Conservation (phyloP, 2,888 invertebrate genomes). For the Phengaris alcon region DNA sequence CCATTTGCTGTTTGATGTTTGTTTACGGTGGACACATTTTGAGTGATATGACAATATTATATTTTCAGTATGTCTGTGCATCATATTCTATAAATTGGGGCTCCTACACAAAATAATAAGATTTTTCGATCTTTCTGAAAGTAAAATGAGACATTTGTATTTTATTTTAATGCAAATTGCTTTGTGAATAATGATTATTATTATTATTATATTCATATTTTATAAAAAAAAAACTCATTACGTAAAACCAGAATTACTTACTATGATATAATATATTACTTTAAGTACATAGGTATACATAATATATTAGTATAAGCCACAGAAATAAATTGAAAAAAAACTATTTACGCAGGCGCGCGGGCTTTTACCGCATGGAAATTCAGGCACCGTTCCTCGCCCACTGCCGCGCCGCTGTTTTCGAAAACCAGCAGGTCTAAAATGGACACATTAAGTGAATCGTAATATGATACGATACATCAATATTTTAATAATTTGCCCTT, state of each 20-base stretch:
- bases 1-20: not conserved
- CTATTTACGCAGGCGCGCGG: too few species aligned
- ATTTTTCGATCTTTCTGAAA: not conserved
- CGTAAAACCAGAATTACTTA: not conserved
- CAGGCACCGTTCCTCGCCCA: too few species aligned
- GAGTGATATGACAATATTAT: not conserved
- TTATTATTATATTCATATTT: slow-evolving; percentile 4
- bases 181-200: not conserved
- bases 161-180: not conserved
- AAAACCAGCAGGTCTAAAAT: too few species aligned
- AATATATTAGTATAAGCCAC: too few species aligned
- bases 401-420: too few species aligned
- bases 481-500: too few species aligned
- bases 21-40: not conserved
- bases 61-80: not conserved
- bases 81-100: too few species aligned
- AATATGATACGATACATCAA: too few species aligned
- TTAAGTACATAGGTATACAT: not conserved
- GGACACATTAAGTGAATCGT: too few species aligned
- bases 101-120: too few species aligned
- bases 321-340: too few species aligned
- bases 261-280: not conserved
- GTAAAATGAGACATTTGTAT: not conserved
- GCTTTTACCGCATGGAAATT: too few species aligned
- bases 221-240: slow-evolving; percentile 1